Conservation (phyloP, 2,113 vertebrate species). For the Trematomus loennbergii region DNA sequence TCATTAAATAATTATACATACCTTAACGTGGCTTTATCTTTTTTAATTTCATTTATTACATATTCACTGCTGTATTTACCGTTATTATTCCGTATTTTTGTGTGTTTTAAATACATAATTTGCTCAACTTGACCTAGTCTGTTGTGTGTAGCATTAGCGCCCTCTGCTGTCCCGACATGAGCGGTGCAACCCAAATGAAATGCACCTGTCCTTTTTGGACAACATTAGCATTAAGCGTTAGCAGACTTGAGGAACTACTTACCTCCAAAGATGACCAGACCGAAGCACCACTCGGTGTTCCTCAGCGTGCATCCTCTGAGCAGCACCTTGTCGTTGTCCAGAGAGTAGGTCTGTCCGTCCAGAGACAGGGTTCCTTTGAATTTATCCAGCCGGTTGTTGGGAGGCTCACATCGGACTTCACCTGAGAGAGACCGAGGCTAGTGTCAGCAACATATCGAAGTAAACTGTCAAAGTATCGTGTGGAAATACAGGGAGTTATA, state of each 20-base stretch:
- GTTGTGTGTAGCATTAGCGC: not conserved
- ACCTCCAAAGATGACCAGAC: slow-evolving; percentile 95
- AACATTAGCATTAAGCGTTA: not conserved
- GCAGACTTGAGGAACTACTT: not conserved
- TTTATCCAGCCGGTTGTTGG: slow-evolving; percentile 93
- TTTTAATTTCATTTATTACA: not conserved
- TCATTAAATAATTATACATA: not conserved
- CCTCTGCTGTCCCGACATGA: not conserved
- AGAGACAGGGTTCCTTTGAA: slow-evolving; percentile 90
- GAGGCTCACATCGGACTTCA: slow-evolving; percentile 90
- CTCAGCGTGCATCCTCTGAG: slow-evolving; percentile 92
- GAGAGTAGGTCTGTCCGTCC: slow-evolving; percentile 76
- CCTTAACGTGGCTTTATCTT: not conserved
- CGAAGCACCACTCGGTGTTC: slow-evolving; percentile 97
- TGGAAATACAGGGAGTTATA: no score
- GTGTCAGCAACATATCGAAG: no score
- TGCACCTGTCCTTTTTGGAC: no score
- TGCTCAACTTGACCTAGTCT: not conserved
- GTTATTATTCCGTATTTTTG: not conserved
- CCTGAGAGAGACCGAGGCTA: slow-evolving; percentile 76
- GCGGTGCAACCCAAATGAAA: not conserved
- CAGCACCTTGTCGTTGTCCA: slow-evolving; percentile 93
- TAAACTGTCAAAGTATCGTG: no score
- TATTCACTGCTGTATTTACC: not conserved
- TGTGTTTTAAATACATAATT: rapidly evolving